Conservation (phyloP, 2,888 invertebrate species). For the Mellilla xanthometata region DNA sequence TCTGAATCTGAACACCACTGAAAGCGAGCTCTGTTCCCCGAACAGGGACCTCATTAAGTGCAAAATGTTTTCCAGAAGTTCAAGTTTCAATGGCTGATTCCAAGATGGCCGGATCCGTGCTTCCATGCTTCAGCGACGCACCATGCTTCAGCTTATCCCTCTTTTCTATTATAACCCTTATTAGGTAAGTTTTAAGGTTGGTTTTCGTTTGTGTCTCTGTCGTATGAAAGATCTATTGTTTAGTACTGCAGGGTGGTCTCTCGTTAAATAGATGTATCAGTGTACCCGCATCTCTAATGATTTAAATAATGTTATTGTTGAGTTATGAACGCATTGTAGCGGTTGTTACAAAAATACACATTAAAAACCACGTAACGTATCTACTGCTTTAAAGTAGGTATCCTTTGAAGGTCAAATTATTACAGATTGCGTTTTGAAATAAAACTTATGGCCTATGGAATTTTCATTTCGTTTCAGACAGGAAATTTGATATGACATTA, state of each 20-base stretch:
- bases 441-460: too few relatives aligned
- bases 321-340: constrained; percentile 9
- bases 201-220: neutral
- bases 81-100: constrained; percentile 25
- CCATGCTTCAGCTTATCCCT: constrained; percentile 17
- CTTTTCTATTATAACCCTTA: constrained; percentile 1
- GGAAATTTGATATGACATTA: too few relatives aligned
- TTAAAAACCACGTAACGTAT: too few relatives aligned
- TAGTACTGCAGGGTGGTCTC: constrained; percentile 34
- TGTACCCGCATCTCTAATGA: constrained; percentile 29
- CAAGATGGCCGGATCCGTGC: constrained; percentile 26
- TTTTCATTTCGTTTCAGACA: too few relatives aligned
- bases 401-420: too few relatives aligned
- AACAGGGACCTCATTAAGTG: constrained; percentile 1
- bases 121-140: constrained; percentile 27
- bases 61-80: constrained; percentile 21
- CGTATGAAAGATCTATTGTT: constrained; percentile 29
- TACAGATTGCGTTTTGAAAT: too few relatives aligned
- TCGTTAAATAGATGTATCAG: constrained; percentile 29
- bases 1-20: too few relatives aligned
- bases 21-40: too few relatives aligned
- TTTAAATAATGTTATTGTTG: constrained; percentile 16
- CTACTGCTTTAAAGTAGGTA: too few relatives aligned
- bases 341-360: neutral
- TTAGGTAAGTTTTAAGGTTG: neutral